Percentiles rank a stretch among this genome's conserved stretches.
Evolutionary conservation across 1,140 invertebrate species (phyloP).

Genomic region (Zophobas morio): DNA sequence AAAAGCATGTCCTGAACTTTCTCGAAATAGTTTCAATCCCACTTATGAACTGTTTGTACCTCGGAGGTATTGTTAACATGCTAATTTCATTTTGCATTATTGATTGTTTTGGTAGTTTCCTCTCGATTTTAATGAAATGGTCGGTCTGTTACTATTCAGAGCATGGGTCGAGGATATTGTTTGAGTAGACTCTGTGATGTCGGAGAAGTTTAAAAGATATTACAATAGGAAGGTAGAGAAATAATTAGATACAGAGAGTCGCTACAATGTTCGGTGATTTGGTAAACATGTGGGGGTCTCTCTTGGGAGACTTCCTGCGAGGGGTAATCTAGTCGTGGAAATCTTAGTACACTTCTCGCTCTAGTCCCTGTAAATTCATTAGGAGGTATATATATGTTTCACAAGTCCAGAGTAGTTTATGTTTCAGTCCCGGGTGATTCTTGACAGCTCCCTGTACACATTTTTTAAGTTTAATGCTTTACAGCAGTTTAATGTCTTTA

Average conservation of each 20-base stretch:
- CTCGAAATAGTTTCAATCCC: slow-evolving; percentile 30
- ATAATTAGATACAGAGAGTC: slow-evolving; percentile 31
- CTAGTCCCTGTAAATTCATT: no score
- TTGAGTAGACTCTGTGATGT: slow-evolving; percentile 10
- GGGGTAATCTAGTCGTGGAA: no score
- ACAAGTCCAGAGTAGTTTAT: no score
- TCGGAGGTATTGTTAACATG: slow-evolving; percentile 53
- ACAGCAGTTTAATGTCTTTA: no score
- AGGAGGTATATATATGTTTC: no score
- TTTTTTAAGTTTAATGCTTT: no score
- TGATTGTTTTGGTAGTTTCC: slow-evolving; percentile 44
- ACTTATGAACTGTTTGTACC: slow-evolving; percentile 50
- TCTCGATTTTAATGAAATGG: slow-evolving; percentile 35
- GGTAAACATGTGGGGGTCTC: slow-evolving; percentile 9
- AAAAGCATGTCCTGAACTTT: slow-evolving; percentile 38
- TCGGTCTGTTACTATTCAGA: background rate
- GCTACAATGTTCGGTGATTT: slow-evolving; percentile 25
- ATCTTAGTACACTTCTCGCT: no score
- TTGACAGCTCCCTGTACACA: no score
- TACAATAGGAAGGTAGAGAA: slow-evolving; percentile 22
- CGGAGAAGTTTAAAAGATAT: slow-evolving; percentile 8
- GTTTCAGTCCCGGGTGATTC: no score
- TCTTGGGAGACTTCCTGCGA: background rate
- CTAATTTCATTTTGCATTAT: slow-evolving; percentile 53
- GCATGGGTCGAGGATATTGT: slow-evolving; percentile 32